Evolutionary conservation across 2,797 vertebrate species (phyloP).

Genomic region (Pangasius krempfi): DNA sequence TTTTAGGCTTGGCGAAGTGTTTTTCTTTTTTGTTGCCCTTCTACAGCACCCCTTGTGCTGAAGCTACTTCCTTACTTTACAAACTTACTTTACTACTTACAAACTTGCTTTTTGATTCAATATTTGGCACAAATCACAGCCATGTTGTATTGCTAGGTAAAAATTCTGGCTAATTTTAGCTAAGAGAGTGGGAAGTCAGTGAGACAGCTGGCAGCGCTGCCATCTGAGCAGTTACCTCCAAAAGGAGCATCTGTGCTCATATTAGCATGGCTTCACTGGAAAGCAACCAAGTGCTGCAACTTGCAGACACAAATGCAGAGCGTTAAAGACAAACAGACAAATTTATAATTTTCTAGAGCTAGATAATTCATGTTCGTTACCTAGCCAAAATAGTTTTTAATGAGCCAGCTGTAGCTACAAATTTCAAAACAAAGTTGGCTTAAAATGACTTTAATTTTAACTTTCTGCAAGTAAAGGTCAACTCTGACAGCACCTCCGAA

Average conservation of each 20-base stretch:
- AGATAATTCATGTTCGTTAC: background rate
- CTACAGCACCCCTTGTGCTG: background rate
- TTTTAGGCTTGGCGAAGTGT: background rate
- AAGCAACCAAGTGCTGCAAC: background rate
- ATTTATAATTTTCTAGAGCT: background rate
- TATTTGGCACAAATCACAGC: background rate
- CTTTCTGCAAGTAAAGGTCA: background rate
- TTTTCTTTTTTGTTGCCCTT: background rate
- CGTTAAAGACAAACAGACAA: background rate
- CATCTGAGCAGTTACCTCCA: constrained; percentile 1
- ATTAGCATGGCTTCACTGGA: background rate
- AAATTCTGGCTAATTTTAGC: constrained; percentile 16
- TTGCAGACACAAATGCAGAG: background rate
- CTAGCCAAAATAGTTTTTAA: background rate
- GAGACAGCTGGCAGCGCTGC: background rate
- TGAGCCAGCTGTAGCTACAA: background rate
- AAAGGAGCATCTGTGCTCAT: constrained; percentile 4
- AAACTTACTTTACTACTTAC: background rate
- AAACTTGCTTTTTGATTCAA: background rate
- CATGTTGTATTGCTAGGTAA: background rate
- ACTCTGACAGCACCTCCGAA: background rate
- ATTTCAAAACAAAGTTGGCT: background rate
- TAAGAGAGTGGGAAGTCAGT: background rate
- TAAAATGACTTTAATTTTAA: background rate
- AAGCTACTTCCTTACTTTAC: background rate